Evolutionary conservation across 2,888 invertebrate species (phyloP).

Genomic region (Cephus sareptanus): DNA sequence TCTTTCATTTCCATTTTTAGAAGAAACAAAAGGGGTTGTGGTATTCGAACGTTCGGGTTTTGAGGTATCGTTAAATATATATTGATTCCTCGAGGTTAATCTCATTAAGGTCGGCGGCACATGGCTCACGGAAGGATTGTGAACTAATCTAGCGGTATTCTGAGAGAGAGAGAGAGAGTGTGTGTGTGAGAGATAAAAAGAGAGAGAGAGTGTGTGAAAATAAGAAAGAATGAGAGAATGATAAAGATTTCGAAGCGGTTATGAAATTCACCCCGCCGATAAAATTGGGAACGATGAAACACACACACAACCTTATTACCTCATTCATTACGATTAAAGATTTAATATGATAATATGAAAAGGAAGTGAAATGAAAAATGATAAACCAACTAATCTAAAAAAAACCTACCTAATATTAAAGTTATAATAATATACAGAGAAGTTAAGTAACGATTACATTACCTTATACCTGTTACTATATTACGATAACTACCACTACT

Average conservation of each 20-base stretch:
- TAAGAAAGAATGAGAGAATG: slow-evolving; percentile 8
- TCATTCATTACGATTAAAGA: slow-evolving; percentile 64
- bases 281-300: slow-evolving; percentile 24
- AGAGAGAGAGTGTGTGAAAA: slow-evolving; percentile 2
- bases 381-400: slow-evolving; percentile 53
- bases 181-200: slow-evolving; percentile 5
- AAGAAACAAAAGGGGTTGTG: background rate
- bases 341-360: slow-evolving; percentile 47
- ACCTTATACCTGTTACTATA: slow-evolving; percentile 54
- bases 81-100: background rate
- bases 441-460: slow-evolving; percentile 59
- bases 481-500: slow-evolving; percentile 34
- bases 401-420: slow-evolving; percentile 62
- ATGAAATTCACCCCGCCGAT: slow-evolving; percentile 13
- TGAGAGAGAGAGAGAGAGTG: background rate
- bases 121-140: background rate
- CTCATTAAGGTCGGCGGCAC: background rate
- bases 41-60: background rate
- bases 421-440: slow-evolving; percentile 62
- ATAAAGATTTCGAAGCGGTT: slow-evolving; percentile 17
- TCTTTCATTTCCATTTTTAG: background rate
- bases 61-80: background rate
- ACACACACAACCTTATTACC: slow-evolving; percentile 65
- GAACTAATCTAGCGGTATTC: background rate
- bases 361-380: slow-evolving; percentile 45